A percentile compares a stretch with the other conserved stretches of the same genome.
Conservation (phyloP, 2,113 vertebrate genomes). For the Cinclus mexicanus region DNA sequence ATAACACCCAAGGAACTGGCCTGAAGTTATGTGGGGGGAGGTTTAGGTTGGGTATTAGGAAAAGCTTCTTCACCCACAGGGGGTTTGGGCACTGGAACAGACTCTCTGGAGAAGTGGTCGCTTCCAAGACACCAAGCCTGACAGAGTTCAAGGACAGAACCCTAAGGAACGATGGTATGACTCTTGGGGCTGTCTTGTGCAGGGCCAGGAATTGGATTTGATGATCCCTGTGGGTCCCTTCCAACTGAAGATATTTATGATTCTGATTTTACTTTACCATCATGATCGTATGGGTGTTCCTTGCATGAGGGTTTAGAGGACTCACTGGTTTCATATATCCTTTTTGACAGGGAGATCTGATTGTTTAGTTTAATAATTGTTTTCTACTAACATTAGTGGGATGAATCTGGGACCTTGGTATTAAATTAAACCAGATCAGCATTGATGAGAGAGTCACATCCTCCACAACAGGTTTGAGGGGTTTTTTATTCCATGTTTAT, state of each 20-base stretch:
- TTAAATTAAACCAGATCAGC: neutral
- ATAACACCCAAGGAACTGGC: neutral
- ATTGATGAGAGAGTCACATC: neutral
- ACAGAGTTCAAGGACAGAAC: too few relatives aligned
- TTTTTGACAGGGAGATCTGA: neutral
- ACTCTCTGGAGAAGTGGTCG: neutral
- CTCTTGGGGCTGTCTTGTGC: neutral
- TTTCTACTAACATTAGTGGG: neutral
- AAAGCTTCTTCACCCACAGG: neutral
- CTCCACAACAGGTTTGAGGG: neutral
- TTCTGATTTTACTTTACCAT: neutral
- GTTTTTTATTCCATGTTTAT: neutral
- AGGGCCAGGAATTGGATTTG: neutral
- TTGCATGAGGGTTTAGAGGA: neutral
- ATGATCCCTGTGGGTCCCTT: neutral
- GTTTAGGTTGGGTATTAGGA: neutral
- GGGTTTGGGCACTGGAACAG: neutral
- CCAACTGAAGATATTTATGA: neutral
- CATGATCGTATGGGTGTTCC: accelerated
- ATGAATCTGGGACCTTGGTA: neutral
- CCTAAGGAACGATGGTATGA: neutral
- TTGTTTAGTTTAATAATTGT: neutral
- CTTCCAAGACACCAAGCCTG: neutral
- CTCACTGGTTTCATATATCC: neutral
- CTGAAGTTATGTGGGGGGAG: neutral